A percentile compares a stretch with the other conserved stretches of the same genome.
Conservation (phyloP, 2,888 invertebrate species). For the Heliconius charithonia region DNA sequence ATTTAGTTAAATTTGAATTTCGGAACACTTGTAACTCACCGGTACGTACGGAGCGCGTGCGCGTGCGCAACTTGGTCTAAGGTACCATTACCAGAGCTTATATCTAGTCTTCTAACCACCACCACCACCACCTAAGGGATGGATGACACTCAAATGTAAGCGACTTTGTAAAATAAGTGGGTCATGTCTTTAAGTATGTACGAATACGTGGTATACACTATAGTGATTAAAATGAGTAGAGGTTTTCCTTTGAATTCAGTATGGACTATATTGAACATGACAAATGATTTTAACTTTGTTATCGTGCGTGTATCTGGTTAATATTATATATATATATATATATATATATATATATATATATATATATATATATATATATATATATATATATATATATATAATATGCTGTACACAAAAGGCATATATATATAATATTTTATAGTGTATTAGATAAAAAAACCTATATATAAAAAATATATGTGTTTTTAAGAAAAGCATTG, state of each 20-base stretch:
- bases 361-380: too few species aligned
- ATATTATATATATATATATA: too few species aligned
- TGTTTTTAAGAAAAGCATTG: neutral
- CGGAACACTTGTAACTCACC: conserved; percentile 66
- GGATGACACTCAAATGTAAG: conserved; percentile 51
- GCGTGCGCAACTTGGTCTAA: conserved; percentile 69
- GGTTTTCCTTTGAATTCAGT: conserved; percentile 44
- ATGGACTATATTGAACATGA: conserved; percentile 29
- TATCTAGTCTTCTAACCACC: conserved; percentile 69
- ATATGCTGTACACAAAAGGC: too few species aligned
- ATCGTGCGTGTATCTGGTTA: neutral
- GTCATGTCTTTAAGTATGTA: conserved; percentile 47
- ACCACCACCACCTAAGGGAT: conserved; percentile 67
- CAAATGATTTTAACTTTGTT: conserved; percentile 15
- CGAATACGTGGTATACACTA: conserved; percentile 38
- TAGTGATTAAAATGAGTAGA: conserved; percentile 48
- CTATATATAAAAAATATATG: too few species aligned
- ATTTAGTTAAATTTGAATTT: conserved; percentile 34
- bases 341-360: too few species aligned
- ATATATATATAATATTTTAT: neutral
- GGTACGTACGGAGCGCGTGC: conserved; percentile 73
- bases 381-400: too few species aligned
- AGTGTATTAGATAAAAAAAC: too few species aligned
- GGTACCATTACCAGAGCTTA: conserved; percentile 60
- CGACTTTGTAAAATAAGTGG: conserved; percentile 54